Percentiles rank a stretch among this genome's conserved stretches.
phyloP scores from a whole-genome alignment of 1,140 invertebrate genomes.

The Trichonephila inaurata region DNA sequence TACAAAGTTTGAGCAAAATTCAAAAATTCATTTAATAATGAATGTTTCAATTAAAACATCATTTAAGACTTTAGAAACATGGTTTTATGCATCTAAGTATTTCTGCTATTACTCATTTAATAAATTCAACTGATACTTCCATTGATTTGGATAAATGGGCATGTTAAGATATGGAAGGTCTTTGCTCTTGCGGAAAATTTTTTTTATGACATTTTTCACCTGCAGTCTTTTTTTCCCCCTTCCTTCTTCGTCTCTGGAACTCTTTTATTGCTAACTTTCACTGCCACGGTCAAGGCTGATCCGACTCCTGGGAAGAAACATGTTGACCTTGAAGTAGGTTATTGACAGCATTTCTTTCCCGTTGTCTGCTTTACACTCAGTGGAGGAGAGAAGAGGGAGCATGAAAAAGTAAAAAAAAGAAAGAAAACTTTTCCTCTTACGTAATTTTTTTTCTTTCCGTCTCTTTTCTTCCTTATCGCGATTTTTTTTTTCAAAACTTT shows the following conservation, averaged over 20 bases:
- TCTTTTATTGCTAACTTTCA: conserved; percentile 71
- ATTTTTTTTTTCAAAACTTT: background rate
- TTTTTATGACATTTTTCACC: conserved; percentile 31
- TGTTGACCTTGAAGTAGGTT: conserved; percentile 65
- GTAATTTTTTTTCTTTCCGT: background rate
- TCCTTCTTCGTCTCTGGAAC: conserved; percentile 68
- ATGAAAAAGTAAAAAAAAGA: background rate
- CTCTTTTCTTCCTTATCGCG: background rate
- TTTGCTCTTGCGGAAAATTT: background rate
- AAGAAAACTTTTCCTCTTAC: conserved; percentile 29
- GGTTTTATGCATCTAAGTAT: too few species aligned
- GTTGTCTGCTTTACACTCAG: conserved; percentile 3
- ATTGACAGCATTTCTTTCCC: conserved; percentile 62
- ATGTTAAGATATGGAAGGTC: background rate
- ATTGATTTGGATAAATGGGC: too few species aligned
- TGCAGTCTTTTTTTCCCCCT: background rate
- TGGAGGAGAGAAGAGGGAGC: background rate
- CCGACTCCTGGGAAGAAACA: conserved; percentile 35
- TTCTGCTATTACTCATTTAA: too few species aligned
- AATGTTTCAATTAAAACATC: too few species aligned
- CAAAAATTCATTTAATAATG: too few species aligned
- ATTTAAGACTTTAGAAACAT: too few species aligned
- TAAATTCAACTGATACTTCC: too few species aligned
- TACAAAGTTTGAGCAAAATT: too few species aligned
- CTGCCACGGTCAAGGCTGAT: conserved; percentile 72